Evolutionary conservation across 2,113 vertebrate species (phyloP).

Genomic region (Grammomys dolichurus): DNA sequence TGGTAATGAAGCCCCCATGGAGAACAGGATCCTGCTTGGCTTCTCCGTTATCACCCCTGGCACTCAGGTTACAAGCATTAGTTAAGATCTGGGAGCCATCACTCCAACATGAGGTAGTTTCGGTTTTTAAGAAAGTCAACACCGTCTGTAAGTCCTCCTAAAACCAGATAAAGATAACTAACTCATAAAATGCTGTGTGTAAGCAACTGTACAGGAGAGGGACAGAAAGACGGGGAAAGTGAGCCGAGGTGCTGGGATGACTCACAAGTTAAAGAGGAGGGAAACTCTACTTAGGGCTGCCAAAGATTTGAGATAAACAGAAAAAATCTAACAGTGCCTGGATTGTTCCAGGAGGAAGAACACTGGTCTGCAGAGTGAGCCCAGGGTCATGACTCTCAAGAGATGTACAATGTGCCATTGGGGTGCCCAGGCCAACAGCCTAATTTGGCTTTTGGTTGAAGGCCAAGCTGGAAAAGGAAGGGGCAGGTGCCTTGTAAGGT

Average conservation of each 20-base stretch:
- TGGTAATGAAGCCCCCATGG: not conserved
- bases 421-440: not conserved
- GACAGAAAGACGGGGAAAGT: not conserved
- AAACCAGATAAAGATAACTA: constrained; percentile 28
- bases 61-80: not conserved
- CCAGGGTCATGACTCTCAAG: not conserved
- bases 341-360: not conserved
- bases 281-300: not conserved
- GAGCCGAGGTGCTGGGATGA: not conserved
- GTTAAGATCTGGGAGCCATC: not conserved
- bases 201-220: not conserved
- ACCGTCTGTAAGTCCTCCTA: constrained; percentile 29
- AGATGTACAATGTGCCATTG: not conserved
- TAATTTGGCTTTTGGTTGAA: not conserved
- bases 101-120: constrained; percentile 26
- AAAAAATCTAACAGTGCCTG: constrained; percentile 21
- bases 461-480: not conserved
- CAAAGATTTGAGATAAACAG: constrained; percentile 18
- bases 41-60: not conserved
- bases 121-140: not conserved
- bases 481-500: not conserved
- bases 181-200: constrained; percentile 5
- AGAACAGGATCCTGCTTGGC: not conserved
- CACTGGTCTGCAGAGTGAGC: not conserved
- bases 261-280: not conserved